A percentile compares a stretch with the other conserved stretches of the same genome.
Conservation (phyloP, 2,888 invertebrate species). For the Mactromeris polynyma region DNA sequence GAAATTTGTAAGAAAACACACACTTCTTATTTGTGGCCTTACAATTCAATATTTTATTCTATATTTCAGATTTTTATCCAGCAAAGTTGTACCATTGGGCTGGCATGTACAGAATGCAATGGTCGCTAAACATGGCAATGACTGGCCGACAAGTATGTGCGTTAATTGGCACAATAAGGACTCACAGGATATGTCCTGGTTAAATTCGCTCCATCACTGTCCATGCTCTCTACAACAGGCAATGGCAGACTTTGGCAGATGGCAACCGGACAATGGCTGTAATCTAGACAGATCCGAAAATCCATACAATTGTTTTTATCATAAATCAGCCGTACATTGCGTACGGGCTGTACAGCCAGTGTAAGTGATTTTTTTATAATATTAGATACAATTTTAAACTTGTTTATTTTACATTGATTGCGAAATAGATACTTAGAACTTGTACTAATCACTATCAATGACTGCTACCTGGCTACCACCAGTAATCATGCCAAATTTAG, state of each 20-base stretch:
- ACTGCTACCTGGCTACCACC: too few relatives aligned
- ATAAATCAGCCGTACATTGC: slow-evolving; percentile 96
- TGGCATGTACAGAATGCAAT: slow-evolving; percentile 80
- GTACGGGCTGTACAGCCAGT: slow-evolving; percentile 96
- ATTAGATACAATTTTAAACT: too few relatives aligned
- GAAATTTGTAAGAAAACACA: too few relatives aligned
- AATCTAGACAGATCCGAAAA: slow-evolving; percentile 89
- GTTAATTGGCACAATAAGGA: slow-evolving; percentile 97
- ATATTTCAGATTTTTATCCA: slow-evolving; percentile 72
- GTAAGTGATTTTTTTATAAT: too few relatives aligned
- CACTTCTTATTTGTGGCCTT: too few relatives aligned
- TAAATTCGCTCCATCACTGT: slow-evolving; percentile 88
- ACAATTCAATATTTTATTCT: not conserved
- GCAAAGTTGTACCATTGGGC: slow-evolving; percentile 78
- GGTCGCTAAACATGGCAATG: slow-evolving; percentile 89
- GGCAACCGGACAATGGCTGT: slow-evolving; percentile 90
- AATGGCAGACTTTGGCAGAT: slow-evolving; percentile 96
- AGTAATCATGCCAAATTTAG: too few relatives aligned
- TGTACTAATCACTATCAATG: too few relatives aligned
- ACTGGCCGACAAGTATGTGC: slow-evolving; percentile 95
- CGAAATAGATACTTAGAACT: too few relatives aligned
- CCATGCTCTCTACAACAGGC: slow-evolving; percentile 98
- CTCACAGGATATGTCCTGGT: slow-evolving; percentile 31
- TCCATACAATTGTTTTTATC: slow-evolving; percentile 90
- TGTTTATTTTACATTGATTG: too few relatives aligned